Evolutionary conservation across 1,140 invertebrate genomes (phyloP).

Genomic region (Drosophila paulistorum): DNA sequence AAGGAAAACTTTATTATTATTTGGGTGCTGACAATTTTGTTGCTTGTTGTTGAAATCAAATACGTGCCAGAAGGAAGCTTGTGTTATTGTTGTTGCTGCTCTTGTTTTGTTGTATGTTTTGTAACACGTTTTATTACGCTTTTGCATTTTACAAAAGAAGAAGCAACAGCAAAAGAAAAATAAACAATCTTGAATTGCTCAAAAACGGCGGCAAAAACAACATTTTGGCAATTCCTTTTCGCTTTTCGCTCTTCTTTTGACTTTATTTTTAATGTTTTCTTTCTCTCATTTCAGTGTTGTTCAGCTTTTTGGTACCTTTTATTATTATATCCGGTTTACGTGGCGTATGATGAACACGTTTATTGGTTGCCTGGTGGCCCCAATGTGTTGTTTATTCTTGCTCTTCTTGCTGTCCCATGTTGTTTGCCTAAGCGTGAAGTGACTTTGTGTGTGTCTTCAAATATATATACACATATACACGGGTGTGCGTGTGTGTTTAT

Average conservation of each 20-base stretch:
- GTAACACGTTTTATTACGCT: slow-evolving; percentile 69
- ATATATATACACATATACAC: too few relatives aligned
- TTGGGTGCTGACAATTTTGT: slow-evolving; percentile 35
- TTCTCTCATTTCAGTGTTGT: slow-evolving; percentile 32
- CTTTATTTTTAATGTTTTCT: slow-evolving; percentile 65
- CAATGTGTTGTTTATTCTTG: slow-evolving; percentile 13
- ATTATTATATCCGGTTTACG: slow-evolving; percentile 76
- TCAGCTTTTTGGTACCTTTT: slow-evolving; percentile 46
- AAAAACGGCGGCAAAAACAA: slow-evolving; percentile 16
- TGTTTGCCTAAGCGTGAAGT: slow-evolving; percentile 48
- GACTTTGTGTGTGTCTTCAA: slow-evolving; percentile 18
- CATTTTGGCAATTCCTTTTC: slow-evolving; percentile 12
- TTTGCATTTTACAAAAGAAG: slow-evolving; percentile 37
- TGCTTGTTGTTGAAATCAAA: slow-evolving; percentile 43
- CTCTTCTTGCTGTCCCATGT: slow-evolving; percentile 9
- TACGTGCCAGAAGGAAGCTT: slow-evolving; percentile 5
- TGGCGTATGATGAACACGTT: slow-evolving; percentile 71
- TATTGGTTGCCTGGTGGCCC: slow-evolving; percentile 59
- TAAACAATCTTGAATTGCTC: slow-evolving; percentile 35
- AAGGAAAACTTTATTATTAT: slow-evolving; percentile 48
- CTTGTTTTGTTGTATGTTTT: slow-evolving; percentile 6
- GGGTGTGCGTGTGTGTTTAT: slow-evolving; percentile 19
- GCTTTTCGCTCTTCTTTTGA: slow-evolving; percentile 40
- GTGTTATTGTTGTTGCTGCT: neutral
- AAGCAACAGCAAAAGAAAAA: slow-evolving; percentile 39